Evolutionary conservation across 2,888 invertebrate genomes (phyloP).

Genomic region (Dryobota labecula): DNA sequence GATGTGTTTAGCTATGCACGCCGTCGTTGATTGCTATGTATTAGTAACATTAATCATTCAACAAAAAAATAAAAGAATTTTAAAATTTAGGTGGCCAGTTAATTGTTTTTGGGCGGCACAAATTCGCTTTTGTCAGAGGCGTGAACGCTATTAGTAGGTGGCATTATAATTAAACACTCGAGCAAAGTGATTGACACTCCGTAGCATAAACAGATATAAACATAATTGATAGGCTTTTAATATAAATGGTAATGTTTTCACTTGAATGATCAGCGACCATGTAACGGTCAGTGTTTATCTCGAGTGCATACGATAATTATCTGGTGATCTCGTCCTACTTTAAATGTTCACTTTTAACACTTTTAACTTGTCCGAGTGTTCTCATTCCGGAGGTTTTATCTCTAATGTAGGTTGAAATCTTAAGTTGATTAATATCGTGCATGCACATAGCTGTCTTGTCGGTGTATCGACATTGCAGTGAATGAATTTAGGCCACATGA

Average conservation of each 20-base stretch:
- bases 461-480: constrained; percentile 65
- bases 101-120: constrained; percentile 73
- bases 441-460: constrained; percentile 66
- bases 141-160: constrained; percentile 70
- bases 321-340: constrained; percentile 74
- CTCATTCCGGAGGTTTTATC: constrained; percentile 67
- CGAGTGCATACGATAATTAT: constrained; percentile 70
- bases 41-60: constrained; percentile 76
- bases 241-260: constrained; percentile 75
- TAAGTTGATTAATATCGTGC: constrained; percentile 73
- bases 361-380: constrained; percentile 70
- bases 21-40: constrained; percentile 73
- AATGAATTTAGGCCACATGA: constrained; percentile 71
- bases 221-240: constrained; percentile 79
- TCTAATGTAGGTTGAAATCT: constrained; percentile 69
- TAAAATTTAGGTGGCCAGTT: constrained; percentile 63
- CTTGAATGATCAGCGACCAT: constrained; percentile 73
- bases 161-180: constrained; percentile 71
- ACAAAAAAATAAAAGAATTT: constrained; percentile 57
- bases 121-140: constrained; percentile 73
- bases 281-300: constrained; percentile 73
- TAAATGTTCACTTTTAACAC: constrained; percentile 72
- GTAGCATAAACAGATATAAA: constrained; percentile 73
- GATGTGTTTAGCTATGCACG: constrained; percentile 71
- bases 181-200: constrained; percentile 75